Conservation (phyloP, 2,113 vertebrate species). For the Ascaphus truei region DNA sequence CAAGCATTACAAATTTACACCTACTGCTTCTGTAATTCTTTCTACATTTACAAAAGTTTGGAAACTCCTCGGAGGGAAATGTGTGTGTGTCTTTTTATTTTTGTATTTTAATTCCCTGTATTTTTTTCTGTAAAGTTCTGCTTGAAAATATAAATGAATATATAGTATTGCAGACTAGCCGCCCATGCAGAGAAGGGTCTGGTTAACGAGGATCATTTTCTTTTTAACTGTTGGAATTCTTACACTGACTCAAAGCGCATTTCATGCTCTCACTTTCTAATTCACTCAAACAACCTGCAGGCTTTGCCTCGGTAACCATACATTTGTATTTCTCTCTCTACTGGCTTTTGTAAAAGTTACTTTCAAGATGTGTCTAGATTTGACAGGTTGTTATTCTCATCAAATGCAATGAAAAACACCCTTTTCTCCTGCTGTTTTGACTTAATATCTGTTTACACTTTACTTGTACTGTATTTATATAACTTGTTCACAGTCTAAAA, state of each 20-base stretch:
- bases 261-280: conserved; percentile 2
- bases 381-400: conserved; percentile 30
- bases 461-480: not conserved
- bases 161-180: too few relatives aligned
- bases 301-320: conserved; percentile 10
- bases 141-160: too few relatives aligned
- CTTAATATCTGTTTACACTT: not conserved
- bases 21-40: too few relatives aligned
- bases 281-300: conserved; percentile 18
- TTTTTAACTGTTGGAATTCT: not conserved
- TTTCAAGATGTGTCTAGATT: conserved; percentile 19
- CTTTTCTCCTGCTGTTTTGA: conserved; percentile 10
- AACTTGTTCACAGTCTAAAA: not conserved
- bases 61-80: too few relatives aligned
- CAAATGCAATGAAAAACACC: conserved; percentile 31
- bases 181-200: too few relatives aligned
- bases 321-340: conserved; percentile 25
- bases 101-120: too few relatives aligned
- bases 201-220: not conserved
- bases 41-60: too few relatives aligned
- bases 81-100: too few relatives aligned
- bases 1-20: too few relatives aligned
- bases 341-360: conserved; percentile 12
- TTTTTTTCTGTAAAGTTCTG: too few relatives aligned
- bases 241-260: not conserved